A percentile compares a stretch with the other conserved stretches of the same genome.
These are phyloP conservation scores for Gallinago stenura DNA, from an alignment of 2,797 vertebrate species.

Conservation along the genomic window DNA sequence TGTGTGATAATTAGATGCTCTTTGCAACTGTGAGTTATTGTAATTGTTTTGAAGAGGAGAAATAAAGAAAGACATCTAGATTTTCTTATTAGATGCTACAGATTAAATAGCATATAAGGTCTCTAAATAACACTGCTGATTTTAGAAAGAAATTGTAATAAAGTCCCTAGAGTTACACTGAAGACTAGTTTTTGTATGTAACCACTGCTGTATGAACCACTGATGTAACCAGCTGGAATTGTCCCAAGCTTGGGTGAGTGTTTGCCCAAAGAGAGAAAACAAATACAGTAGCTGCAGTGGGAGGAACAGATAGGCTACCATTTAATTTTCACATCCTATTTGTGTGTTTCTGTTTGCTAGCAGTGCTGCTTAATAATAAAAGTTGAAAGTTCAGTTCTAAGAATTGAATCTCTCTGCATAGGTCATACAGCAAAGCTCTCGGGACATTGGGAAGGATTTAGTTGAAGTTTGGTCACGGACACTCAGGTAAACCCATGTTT, in stretches of 20 bases:
- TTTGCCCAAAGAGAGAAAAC: slow-evolving; percentile 50
- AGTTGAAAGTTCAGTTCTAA: not conserved
- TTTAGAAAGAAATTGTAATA: slow-evolving; percentile 31
- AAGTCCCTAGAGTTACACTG: not conserved
- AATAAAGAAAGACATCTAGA: not conserved
- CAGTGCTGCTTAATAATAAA: not conserved
- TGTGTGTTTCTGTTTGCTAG: not conserved
- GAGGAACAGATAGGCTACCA: not conserved
- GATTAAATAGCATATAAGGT: not conserved
- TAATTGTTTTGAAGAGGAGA: slow-evolving; percentile 9
- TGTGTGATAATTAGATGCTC: not conserved
- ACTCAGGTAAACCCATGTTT: not conserved
- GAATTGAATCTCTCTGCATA: not conserved
- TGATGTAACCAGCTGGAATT: slow-evolving; percentile 29
- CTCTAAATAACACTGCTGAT: not conserved
- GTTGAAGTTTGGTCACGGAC: not conserved
- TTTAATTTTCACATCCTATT: not conserved
- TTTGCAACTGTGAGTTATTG: not conserved
- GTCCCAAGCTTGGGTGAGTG: slow-evolving; percentile 36
- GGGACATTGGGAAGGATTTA: not conserved
- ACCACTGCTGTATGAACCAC: not conserved
- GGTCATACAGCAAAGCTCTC: not conserved
- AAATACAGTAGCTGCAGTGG: slow-evolving; percentile 35
- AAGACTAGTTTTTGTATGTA: slow-evolving; percentile 8
- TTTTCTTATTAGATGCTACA: slow-evolving; percentile 15